Evolutionary conservation across 2,888 invertebrate genomes (phyloP).

Genomic region (Dolichopus griseipennis): DNA sequence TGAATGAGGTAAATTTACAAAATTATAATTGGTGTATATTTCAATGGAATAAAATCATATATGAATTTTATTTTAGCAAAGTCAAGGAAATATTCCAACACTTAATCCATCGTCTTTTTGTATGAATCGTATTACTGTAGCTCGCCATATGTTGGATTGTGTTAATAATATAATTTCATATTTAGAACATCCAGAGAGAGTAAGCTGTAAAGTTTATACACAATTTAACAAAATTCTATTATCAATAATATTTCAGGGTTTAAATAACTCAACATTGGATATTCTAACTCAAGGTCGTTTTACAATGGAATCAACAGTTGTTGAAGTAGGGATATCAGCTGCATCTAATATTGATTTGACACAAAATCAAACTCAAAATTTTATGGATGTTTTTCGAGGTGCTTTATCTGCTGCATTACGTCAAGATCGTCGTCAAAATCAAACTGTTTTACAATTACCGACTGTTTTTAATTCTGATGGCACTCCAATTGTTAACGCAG

Average conservation of each 20-base stretch:
- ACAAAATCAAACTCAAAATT: conserved; percentile 37
- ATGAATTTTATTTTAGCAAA: conserved; percentile 22
- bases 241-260: conserved; percentile 28
- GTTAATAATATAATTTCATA: conserved; percentile 42
- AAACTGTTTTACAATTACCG: conserved; percentile 40
- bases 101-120: conserved; percentile 42
- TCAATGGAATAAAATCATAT: not conserved
- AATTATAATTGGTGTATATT: not conserved
- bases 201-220: conserved; percentile 18
- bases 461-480: conserved; percentile 34
- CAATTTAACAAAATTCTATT: not conserved
- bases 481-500: conserved; percentile 20
- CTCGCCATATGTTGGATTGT: conserved; percentile 42
- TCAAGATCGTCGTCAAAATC: conserved; percentile 37
- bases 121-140: conserved; percentile 43
- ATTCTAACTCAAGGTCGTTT: conserved; percentile 43
- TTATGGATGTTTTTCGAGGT: conserved; percentile 41
- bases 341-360: conserved; percentile 33
- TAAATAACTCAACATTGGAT: conserved; percentile 41
- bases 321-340: conserved; percentile 42
- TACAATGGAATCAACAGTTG: conserved; percentile 44
- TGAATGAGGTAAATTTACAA: conserved; percentile 28
- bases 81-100: conserved; percentile 20
- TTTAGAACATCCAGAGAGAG: conserved; percentile 41
- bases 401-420: conserved; percentile 41